phyloP scores from a whole-genome alignment of 2,888 invertebrate genomes.

The Ophioninae sp. region DNA sequence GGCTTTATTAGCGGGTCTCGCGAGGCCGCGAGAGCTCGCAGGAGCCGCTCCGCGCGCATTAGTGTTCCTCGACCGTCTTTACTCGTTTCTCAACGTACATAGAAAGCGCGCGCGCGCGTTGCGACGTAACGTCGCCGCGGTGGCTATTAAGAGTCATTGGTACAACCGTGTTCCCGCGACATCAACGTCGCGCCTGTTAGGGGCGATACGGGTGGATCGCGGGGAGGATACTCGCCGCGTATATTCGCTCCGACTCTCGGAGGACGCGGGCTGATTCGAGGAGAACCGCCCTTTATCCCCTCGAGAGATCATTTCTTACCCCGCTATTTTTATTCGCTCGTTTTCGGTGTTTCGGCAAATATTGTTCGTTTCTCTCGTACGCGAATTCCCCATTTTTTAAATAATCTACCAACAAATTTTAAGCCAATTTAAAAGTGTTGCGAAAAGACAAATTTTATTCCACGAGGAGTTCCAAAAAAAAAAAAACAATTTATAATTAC shows the following conservation, averaged over 20 bases:
- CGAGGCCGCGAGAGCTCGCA: neutral
- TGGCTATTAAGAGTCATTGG: slow-evolving; percentile 60
- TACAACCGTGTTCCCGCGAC: slow-evolving; percentile 54
- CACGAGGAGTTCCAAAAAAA: no score
- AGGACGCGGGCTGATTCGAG: no score
- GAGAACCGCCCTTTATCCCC: no score
- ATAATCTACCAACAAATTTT: no score
- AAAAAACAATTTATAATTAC: no score
- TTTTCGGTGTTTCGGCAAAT: no score
- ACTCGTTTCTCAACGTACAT: neutral
- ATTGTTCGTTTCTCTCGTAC: no score
- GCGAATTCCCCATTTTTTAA: no score
- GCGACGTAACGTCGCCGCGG: slow-evolving; percentile 50
- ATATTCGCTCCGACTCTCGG: neutral
- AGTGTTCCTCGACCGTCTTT: neutral
- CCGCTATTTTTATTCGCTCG: no score
- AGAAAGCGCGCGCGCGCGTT: neutral
- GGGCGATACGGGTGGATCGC: neutral
- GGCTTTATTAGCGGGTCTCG: slow-evolving; percentile 28
- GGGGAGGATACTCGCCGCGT: neutral
- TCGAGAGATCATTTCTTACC: no score
- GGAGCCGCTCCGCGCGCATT: neutral
- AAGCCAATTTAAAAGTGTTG: no score
- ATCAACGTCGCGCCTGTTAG: slow-evolving; percentile 47
- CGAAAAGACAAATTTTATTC: no score